phyloP scores from a whole-genome alignment of 2,888 invertebrate genomes.

The Cacoxenus indagator region DNA sequence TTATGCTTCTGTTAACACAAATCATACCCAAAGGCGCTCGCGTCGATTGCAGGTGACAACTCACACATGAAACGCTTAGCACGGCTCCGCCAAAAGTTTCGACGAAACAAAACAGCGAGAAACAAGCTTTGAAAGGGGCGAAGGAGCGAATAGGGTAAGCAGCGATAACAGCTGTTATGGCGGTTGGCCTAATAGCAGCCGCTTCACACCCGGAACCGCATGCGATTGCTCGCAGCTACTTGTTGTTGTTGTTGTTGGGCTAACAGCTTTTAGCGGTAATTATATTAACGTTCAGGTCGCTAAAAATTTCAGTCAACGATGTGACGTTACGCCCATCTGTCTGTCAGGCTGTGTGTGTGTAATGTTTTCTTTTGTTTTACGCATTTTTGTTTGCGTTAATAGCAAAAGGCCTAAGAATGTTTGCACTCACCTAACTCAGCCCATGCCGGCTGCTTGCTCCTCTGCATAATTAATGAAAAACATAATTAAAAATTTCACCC shows the following conservation, averaged over 20 bases:
- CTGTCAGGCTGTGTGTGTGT: not conserved
- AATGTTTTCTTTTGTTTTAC: not conserved
- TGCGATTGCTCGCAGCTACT: conserved; percentile 34
- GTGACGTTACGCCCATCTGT: too few relatives aligned
- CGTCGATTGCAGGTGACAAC: conserved; percentile 60
- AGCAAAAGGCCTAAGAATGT: not conserved
- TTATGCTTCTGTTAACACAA: conserved; percentile 20
- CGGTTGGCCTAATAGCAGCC: conserved; percentile 14
- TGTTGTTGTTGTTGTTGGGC: conserved; percentile 40
- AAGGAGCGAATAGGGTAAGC: not conserved
- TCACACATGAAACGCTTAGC: conserved; percentile 47
- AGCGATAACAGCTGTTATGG: conserved; percentile 44
- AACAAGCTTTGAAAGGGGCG: not conserved
- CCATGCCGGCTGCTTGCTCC: conserved; percentile 35
- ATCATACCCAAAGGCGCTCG: conserved; percentile 17
- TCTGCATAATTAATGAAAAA: conserved; percentile 57
- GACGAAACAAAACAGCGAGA: not conserved
- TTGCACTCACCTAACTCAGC: too few relatives aligned
- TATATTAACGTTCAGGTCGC: conserved; percentile 49
- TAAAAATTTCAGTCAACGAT: not conserved
- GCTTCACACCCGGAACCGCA: not conserved
- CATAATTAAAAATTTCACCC: conserved; percentile 50
- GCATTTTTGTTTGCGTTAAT: conserved; percentile 1
- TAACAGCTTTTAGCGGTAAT: conserved; percentile 47
- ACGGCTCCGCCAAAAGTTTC: conserved; percentile 34